phyloP scores from a whole-genome alignment of 2,113 vertebrate species.

The Barbus barbus region DNA sequence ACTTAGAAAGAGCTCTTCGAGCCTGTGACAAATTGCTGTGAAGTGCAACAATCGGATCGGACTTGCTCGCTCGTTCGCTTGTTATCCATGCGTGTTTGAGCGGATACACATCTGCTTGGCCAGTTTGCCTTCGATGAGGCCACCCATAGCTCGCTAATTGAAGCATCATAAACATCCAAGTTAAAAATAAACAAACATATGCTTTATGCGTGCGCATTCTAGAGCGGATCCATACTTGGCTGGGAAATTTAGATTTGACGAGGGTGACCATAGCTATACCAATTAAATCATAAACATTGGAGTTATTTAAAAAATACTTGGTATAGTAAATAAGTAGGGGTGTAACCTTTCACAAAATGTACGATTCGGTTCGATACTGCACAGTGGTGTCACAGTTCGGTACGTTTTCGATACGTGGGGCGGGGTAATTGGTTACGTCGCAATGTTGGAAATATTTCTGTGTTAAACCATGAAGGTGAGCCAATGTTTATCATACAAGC shows the following conservation, averaged over 20 bases:
- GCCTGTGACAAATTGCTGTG: conserved; percentile 57
- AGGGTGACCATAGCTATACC: neutral
- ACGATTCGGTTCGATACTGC: too few relatives aligned
- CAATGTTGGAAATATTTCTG: too few relatives aligned
- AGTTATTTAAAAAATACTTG: too few relatives aligned
- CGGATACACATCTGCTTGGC: conserved; percentile 26
- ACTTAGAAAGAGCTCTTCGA: conserved; percentile 38
- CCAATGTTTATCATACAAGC: too few relatives aligned
- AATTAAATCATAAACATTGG: too few relatives aligned
- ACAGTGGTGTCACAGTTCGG: too few relatives aligned
- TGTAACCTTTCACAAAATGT: too few relatives aligned
- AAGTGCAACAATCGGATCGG: conserved; percentile 46
- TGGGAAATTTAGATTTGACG: neutral
- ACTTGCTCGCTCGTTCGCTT: neutral
- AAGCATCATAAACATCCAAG: neutral
- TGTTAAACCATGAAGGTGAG: too few relatives aligned
- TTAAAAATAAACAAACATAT: conserved; percentile 4
- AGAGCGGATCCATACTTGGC: neutral
- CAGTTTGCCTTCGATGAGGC: neutral
- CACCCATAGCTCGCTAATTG: neutral
- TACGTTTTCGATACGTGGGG: too few relatives aligned
- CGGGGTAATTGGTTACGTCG: too few relatives aligned
- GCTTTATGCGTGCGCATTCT: too few relatives aligned
- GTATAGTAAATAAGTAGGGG: too few relatives aligned
- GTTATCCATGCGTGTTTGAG: neutral